phyloP scores from a whole-genome alignment of 2,797 vertebrate species.

The Naso thynnoides region DNA sequence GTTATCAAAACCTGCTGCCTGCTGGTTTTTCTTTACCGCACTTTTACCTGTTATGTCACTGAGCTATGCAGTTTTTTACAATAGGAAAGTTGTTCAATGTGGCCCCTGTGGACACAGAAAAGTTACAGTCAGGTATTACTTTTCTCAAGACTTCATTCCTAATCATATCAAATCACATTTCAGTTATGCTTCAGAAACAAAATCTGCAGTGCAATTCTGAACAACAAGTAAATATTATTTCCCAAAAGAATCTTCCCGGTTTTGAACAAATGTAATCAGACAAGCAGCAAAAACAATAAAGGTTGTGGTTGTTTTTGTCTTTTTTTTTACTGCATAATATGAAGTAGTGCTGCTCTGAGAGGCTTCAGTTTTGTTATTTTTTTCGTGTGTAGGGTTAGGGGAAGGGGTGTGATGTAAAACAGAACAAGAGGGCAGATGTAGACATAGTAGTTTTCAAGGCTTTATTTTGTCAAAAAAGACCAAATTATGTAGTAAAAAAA shows the following conservation, averaged over 20 bases:
- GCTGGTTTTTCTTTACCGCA: neutral
- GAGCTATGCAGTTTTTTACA: neutral
- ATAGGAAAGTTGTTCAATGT: neutral
- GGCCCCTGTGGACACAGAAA: neutral
- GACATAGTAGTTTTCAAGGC: too few relatives aligned
- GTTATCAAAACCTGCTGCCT: slow-evolving; percentile 14
- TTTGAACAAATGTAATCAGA: slow-evolving; percentile 28
- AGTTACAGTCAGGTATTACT: slow-evolving; percentile 7
- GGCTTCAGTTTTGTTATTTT: too few relatives aligned
- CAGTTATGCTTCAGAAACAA: neutral
- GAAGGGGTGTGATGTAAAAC: too few relatives aligned
- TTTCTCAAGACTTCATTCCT: slow-evolving; percentile 34
- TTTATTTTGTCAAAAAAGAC: too few relatives aligned
- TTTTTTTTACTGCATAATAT: neutral
- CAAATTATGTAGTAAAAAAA: too few relatives aligned
- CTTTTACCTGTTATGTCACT: slow-evolving; percentile 15
- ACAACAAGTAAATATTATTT: slow-evolving; percentile 33
- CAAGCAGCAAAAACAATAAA: slow-evolving; percentile 9
- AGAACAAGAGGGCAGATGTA: too few relatives aligned
- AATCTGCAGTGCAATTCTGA: neutral
- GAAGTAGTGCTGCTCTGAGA: too few relatives aligned
- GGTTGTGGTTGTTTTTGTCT: neutral
- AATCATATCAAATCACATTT: slow-evolving; percentile 34
- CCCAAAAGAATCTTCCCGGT: slow-evolving; percentile 21
- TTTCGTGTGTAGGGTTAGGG: too few relatives aligned